phyloP scores from a whole-genome alignment of 2,113 vertebrate genomes.

The Petrocephalus zakoni region DNA sequence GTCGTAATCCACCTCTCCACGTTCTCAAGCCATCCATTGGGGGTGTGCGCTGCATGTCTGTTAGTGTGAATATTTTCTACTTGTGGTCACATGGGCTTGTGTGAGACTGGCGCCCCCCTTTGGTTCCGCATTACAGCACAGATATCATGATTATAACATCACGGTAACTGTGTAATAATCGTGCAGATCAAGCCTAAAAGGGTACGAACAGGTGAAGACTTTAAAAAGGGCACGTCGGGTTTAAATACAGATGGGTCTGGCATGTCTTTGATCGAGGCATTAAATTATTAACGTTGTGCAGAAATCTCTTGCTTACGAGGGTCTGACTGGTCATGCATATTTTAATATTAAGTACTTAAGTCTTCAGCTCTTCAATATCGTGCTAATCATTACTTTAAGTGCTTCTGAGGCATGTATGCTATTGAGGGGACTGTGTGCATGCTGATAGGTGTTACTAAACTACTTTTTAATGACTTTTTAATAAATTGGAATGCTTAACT shows the following conservation, averaged over 20 bases:
- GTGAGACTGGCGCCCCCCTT: neutral
- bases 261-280: neutral
- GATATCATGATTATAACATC: neutral
- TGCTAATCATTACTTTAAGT: constrained; percentile 15
- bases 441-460: neutral
- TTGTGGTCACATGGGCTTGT: neutral
- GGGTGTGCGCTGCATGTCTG: neutral
- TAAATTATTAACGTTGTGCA: neutral
- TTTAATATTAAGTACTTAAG: constrained; percentile 11
- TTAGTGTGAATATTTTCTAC: neutral
- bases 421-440: neutral
- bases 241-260: neutral
- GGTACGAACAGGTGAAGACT: neutral
- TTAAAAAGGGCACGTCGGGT: neutral
- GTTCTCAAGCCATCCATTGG: neutral
- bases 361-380: neutral
- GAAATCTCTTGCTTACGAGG: neutral
- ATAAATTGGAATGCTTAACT: neutral
- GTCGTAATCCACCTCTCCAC: neutral
- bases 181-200: neutral
- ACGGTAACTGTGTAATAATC: neutral
- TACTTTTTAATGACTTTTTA: neutral
- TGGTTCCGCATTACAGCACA: neutral
- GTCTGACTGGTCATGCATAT: constrained; percentile 17
- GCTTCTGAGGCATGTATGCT: neutral